A percentile compares a stretch with the other conserved stretches of the same genome.
These are phyloP conservation scores for Hippocampus kuda DNA, from an alignment of 2,797 vertebrate species.

Conservation along the genomic window DNA sequence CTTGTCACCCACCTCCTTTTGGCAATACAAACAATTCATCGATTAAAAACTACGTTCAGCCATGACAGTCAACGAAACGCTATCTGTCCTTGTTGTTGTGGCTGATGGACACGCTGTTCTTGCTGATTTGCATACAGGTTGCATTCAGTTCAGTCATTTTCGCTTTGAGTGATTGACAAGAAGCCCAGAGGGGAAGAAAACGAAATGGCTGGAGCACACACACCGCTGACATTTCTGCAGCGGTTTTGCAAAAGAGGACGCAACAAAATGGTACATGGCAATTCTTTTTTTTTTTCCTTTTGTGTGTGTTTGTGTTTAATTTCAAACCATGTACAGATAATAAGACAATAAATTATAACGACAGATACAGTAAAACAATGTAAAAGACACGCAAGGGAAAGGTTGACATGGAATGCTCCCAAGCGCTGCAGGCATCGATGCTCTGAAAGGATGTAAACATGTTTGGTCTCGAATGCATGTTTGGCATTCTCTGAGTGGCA, in stretches of 20 bases:
- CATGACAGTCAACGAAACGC: not conserved
- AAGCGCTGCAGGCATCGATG: not conserved
- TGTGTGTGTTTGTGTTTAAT: not conserved
- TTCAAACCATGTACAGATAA: not conserved
- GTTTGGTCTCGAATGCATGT: conserved; percentile 7
- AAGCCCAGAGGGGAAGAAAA: conserved; percentile 2
- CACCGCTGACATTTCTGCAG: not conserved
- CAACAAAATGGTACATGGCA: not conserved
- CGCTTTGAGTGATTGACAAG: not conserved
- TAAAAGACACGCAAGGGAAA: not conserved
- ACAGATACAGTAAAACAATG: not conserved
- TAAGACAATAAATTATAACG: conserved; percentile 4
- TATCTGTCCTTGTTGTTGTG: not conserved
- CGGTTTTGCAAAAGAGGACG: not conserved
- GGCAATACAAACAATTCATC: not conserved
- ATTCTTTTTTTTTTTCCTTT: not conserved
- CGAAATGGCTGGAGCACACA: not conserved
- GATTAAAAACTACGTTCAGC: not conserved
- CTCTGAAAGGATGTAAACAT: conserved; percentile 2
- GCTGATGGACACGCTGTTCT: not conserved
- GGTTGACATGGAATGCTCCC: conserved; percentile 2
- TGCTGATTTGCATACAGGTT: conserved; percentile 39
- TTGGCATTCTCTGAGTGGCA: conserved; percentile 1
- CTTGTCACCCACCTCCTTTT: not conserved
- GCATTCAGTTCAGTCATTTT: conserved; percentile 13